A percentile compares a stretch with the other conserved stretches of the same genome.
Evolutionary conservation across 1,140 invertebrate genomes (phyloP).

Genomic region (Medauroidea extradentata): DNA sequence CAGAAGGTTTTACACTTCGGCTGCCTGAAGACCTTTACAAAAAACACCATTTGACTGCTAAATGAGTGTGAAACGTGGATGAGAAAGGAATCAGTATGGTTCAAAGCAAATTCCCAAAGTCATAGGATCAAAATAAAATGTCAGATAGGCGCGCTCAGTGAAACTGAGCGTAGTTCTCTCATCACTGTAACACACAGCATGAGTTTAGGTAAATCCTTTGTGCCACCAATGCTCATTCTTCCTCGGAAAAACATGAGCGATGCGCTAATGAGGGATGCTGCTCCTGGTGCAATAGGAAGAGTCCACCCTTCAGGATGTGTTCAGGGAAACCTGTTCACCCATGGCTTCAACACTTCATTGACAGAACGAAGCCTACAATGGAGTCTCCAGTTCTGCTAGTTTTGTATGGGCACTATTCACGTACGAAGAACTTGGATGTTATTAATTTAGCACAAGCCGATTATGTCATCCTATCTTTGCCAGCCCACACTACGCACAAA

Average conservation of each 20-base stretch:
- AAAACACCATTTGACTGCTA: slow-evolving; percentile 30
- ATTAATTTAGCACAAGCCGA: slow-evolving; percentile 1
- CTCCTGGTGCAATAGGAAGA: slow-evolving; percentile 30
- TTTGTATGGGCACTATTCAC: slow-evolving; percentile 28
- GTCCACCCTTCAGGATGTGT: slow-evolving; percentile 31
- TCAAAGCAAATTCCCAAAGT: slow-evolving; percentile 32
- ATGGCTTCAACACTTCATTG: slow-evolving; percentile 30
- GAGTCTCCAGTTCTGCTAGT: slow-evolving; percentile 33
- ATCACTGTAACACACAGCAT: slow-evolving; percentile 16
- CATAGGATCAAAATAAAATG: slow-evolving; percentile 28
- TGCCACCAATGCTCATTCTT: slow-evolving; percentile 38
- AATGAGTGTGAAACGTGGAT: slow-evolving; percentile 35
- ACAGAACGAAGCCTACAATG: slow-evolving; percentile 16
- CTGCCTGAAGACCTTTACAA: slow-evolving; percentile 8
- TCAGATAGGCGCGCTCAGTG: slow-evolving; percentile 31
- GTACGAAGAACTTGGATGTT: slow-evolving; percentile 1
- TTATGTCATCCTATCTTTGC: slow-evolving; percentile 2
- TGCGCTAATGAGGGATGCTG: slow-evolving; percentile 32
- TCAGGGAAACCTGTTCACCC: slow-evolving; percentile 22
- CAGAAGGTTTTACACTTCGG: slow-evolving; percentile 29
- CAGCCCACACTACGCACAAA: slow-evolving; percentile 38
- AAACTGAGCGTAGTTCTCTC: slow-evolving; percentile 27
- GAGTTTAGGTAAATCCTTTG: slow-evolving; percentile 34
- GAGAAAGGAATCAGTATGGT: slow-evolving; percentile 34
- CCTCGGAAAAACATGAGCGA: slow-evolving; percentile 34